These are phyloP conservation scores for Felis chaus DNA, from an alignment of 2,113 vertebrate genomes.

Conservation along the genomic window DNA sequence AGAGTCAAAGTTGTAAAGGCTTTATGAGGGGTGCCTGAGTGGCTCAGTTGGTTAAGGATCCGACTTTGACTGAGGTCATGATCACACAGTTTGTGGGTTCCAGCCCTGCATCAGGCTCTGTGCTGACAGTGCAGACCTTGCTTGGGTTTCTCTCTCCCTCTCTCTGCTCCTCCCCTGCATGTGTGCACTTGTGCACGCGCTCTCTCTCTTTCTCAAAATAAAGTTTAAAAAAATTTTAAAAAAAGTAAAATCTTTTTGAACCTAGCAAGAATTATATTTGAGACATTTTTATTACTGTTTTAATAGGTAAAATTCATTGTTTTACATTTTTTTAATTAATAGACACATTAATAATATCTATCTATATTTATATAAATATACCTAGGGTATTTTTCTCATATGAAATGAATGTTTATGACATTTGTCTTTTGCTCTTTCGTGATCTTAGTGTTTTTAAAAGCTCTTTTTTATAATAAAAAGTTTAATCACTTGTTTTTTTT, in stretches of 20 bases:
- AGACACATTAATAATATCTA: background rate
- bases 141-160: background rate
- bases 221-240: too few relatives aligned
- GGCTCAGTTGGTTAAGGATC: background rate
- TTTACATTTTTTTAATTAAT: background rate
- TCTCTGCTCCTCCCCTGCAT: background rate
- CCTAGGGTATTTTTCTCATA: background rate
- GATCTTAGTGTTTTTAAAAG: background rate
- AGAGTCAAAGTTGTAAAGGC: background rate
- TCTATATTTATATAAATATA: background rate
- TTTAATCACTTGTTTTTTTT: background rate
- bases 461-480: background rate
- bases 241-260: background rate
- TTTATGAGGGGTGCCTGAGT: background rate
- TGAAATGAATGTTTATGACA: background rate
- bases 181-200: background rate
- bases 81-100: background rate
- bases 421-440: background rate
- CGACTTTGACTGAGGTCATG: background rate
- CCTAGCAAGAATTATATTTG: conserved; percentile 5
- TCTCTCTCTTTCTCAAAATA: background rate
- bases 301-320: background rate
- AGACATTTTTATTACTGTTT: background rate
- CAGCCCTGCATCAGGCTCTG: background rate
- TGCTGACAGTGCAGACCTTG: background rate